phyloP scores from a whole-genome alignment of 2,113 vertebrate species.

The Setophaga coronata region DNA sequence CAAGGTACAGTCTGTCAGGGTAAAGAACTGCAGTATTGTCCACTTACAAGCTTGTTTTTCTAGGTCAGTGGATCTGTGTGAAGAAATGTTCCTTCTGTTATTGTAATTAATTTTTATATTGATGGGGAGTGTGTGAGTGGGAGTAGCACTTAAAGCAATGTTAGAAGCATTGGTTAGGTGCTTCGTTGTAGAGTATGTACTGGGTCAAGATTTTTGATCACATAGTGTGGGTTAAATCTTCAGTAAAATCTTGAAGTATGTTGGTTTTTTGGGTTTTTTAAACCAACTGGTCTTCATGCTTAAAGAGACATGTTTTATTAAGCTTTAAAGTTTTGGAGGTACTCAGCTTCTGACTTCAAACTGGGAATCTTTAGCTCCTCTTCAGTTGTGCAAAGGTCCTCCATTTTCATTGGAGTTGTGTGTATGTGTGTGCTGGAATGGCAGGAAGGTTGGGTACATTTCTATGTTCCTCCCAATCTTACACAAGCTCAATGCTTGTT shows the following conservation, averaged over 20 bases:
- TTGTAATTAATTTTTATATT: neutral
- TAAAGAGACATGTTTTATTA: neutral
- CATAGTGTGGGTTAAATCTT: neutral
- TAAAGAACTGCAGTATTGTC: neutral
- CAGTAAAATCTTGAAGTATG: neutral
- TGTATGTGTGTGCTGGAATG: neutral
- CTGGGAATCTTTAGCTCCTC: neutral
- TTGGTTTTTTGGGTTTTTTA: neutral
- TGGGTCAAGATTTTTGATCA: neutral
- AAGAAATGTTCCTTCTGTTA: neutral
- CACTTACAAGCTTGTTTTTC: neutral
- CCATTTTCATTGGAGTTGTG: neutral
- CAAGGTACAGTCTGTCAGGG: neutral
- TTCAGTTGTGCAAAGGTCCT: neutral
- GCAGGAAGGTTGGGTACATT: neutral
- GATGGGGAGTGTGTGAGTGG: fast-evolving
- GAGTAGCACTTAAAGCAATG: neutral
- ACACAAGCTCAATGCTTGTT: neutral
- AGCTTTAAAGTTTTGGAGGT: neutral
- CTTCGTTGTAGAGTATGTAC: neutral
- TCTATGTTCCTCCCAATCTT: neutral
- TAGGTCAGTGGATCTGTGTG: neutral
- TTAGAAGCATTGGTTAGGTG: neutral
- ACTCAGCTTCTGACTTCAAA: neutral
- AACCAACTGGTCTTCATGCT: neutral